Evolutionary conservation across 1,140 invertebrate species (phyloP).

Genomic region (Aplysia californica): DNA sequence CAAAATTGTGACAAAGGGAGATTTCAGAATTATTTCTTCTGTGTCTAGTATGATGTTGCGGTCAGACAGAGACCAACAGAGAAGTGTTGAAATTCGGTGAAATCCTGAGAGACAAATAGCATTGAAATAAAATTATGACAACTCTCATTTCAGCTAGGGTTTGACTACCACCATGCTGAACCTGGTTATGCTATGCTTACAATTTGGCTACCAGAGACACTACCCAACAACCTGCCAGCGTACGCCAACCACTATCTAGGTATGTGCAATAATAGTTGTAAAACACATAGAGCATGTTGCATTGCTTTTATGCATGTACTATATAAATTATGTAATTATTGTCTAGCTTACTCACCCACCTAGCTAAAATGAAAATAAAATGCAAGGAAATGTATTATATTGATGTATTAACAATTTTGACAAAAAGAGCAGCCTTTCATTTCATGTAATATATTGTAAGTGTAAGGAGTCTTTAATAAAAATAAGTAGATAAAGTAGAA

Average conservation of each 20-base stretch:
- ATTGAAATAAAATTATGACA: too few relatives aligned
- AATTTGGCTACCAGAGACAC: slow-evolving; percentile 79
- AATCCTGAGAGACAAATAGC: too few relatives aligned
- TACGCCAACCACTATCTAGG: slow-evolving; percentile 87
- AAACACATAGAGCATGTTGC: neutral
- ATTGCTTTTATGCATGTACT: neutral
- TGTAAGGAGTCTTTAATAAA: too few relatives aligned
- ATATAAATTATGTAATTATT: neutral
- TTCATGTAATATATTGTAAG: neutral
- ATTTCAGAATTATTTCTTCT: too few relatives aligned
- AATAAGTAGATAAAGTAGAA: too few relatives aligned
- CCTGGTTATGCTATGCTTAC: slow-evolving; percentile 82
- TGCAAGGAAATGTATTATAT: too few relatives aligned
- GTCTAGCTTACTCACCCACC: neutral
- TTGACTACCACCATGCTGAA: slow-evolving; percentile 88
- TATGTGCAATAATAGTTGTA: slow-evolving; percentile 28
- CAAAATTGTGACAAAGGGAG: too few relatives aligned
- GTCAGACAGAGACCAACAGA: too few relatives aligned
- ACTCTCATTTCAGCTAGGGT: slow-evolving; percentile 80
- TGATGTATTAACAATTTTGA: neutral
- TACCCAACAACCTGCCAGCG: slow-evolving; percentile 78
- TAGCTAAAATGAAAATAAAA: neutral
- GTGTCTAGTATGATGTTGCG: too few relatives aligned
- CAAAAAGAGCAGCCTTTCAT: neutral
- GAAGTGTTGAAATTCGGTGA: too few relatives aligned